A percentile compares a stretch with the other conserved stretches of the same genome.
These are phyloP conservation scores for Noctilio leporinus DNA, from an alignment of 2,113 vertebrate species.

Conservation along the genomic window DNA sequence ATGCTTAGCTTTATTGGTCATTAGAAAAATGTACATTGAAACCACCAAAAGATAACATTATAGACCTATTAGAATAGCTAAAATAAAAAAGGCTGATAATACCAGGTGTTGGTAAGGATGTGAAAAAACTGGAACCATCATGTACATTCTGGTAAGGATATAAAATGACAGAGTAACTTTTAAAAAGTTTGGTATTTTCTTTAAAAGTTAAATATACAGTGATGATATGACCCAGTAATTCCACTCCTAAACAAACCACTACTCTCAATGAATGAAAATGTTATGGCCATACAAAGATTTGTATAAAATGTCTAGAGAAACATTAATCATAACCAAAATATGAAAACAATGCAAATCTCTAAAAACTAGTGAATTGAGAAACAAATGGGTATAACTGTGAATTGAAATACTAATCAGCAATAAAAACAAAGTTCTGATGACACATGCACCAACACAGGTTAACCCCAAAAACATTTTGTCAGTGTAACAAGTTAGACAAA, in stretches of 20 bases:
- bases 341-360: neutral
- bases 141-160: neutral
- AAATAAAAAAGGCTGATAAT: neutral
- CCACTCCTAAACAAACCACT: neutral
- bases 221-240: neutral
- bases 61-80: neutral
- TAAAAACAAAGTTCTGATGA: neutral
- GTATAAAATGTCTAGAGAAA: neutral
- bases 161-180: neutral
- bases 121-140: neutral
- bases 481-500: neutral
- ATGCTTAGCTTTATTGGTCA: neutral
- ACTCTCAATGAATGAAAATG: neutral
- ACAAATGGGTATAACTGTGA: neutral
- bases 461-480: neutral
- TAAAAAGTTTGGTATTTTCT: neutral
- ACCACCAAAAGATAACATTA: neutral
- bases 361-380: neutral
- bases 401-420: neutral
- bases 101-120: neutral
- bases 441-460: neutral
- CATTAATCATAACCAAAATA: neutral
- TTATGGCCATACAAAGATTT: neutral
- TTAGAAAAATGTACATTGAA: neutral
- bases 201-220: neutral